Evolutionary conservation across 2,888 invertebrate species (phyloP).

Genomic region (Hypomecis punctinalis): DNA sequence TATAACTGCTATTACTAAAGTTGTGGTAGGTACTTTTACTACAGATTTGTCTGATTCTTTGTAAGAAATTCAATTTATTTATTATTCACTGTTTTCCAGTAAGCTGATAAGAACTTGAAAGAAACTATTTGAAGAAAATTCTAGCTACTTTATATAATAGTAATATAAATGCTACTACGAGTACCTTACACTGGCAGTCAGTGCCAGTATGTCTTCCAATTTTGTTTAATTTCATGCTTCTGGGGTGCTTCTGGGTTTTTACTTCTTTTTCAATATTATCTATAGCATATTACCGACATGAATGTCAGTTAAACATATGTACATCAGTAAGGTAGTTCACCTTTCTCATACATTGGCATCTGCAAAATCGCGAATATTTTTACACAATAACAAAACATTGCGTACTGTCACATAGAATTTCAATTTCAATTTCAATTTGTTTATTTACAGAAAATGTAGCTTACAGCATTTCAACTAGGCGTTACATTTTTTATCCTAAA

Average conservation of each 20-base stretch:
- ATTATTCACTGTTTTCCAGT: no score
- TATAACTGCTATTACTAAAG: no score
- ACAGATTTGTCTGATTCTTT: no score
- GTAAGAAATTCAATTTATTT: no score
- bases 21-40: no score
- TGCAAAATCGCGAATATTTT: constrained; percentile 19
- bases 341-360: constrained; percentile 26
- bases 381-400: constrained; percentile 3
- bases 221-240: constrained; percentile 7
- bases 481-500: no score
- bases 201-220: background rate
- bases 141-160: background rate
- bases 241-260: background rate
- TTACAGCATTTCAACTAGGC: no score
- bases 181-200: background rate
- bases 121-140: background rate
- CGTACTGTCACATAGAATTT: constrained; percentile 6
- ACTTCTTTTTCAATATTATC: constrained; percentile 2
- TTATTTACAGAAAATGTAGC: no score
- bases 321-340: constrained; percentile 22
- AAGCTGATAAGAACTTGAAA: no score
- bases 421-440: no score
- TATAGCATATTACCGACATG: constrained; percentile 4
- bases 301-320: background rate
- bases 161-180: no score